These are phyloP conservation scores for Tolypeutes matacus DNA, from an alignment of 2,797 vertebrate genomes.

Conservation along the genomic window DNA sequence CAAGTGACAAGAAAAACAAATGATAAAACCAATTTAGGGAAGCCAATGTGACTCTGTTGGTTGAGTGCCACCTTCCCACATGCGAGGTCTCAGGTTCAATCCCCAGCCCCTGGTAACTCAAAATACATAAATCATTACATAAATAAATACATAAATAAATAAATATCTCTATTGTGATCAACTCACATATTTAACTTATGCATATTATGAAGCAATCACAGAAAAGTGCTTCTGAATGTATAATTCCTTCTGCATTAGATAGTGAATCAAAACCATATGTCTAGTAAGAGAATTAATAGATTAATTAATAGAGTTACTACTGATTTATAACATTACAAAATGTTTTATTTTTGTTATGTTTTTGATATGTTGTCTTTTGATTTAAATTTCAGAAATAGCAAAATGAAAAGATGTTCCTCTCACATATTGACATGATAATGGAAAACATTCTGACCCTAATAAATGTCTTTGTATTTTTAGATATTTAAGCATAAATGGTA, in stretches of 20 bases:
- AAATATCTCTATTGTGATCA: not conserved
- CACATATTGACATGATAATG: not conserved
- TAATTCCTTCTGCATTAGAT: conserved; percentile 5
- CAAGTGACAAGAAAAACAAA: too few relatives aligned
- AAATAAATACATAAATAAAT: not conserved
- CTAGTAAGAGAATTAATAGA: not conserved
- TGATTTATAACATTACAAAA: not conserved
- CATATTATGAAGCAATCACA: not conserved
- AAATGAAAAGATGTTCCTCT: not conserved
- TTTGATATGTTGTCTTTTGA: not conserved
- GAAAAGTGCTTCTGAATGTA: not conserved
- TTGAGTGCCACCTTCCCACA: too few relatives aligned
- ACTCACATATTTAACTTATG: not conserved
- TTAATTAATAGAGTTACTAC: not conserved
- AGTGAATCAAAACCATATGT: not conserved
- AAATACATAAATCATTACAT: not conserved
- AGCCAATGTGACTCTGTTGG: too few relatives aligned
- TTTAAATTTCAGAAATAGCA: not conserved
- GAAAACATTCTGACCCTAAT: not conserved
- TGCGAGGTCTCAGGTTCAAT: too few relatives aligned
- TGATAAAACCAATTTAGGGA: too few relatives aligned
- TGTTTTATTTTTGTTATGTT: not conserved
- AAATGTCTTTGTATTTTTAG: not conserved
- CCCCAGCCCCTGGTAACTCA: too few relatives aligned
- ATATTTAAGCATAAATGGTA: not conserved